Evolutionary conservation across 2,113 vertebrate species (phyloP), one percentile per base, ranked within the genome.

Genomic region (Pluvianellus socialis): DNA sequence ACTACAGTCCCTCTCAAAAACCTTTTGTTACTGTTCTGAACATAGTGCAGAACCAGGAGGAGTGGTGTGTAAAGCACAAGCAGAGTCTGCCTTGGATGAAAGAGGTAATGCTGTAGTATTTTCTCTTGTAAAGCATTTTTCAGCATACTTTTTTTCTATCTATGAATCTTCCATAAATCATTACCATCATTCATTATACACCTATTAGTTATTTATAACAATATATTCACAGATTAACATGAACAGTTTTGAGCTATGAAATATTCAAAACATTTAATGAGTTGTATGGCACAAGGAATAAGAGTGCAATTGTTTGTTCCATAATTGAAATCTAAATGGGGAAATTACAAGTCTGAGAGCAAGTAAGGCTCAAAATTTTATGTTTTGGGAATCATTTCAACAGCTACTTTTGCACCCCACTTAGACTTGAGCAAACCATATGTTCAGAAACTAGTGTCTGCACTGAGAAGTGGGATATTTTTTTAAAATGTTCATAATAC

Each of bases 281-380:
- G 89, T 62, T 96, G 68, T 7, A 71, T 22, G 8, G 68, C 65
- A 87, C 28, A 52, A 92, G 32, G 65, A 95, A 89, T 80, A 80
- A 53, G 42, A 55, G 33, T 21, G 24, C 1, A 9, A 52, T 92
- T 97, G 86, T 95, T 96, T 93, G 92, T 94, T 86, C 80, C 92
- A 52, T 96, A 97, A 96, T 94, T 97, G 96, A 96, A 96, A 94
- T 90, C 91, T 97, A 94, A 96, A 94, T 83, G 20, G 90, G 91
- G 72, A 95, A 95, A 94, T 96, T 96, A 96, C 96, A 93, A 90
- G 55, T 44, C 75, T 67, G 55, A 94, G 40, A 92, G 76, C 56
- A 74, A 95, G 79, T n/a, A 86, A 77, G 0, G 0, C 44, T 77
- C 72, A 75, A 88, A 71, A 61, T 79, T 72, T 88, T 73, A 21